Percentiles rank a stretch among this genome's conserved stretches.
These are phyloP conservation scores for Anneissia japonica DNA, from an alignment of 35 echinoderm and acorn worm genomes.

Conservation along the genomic window DNA sequence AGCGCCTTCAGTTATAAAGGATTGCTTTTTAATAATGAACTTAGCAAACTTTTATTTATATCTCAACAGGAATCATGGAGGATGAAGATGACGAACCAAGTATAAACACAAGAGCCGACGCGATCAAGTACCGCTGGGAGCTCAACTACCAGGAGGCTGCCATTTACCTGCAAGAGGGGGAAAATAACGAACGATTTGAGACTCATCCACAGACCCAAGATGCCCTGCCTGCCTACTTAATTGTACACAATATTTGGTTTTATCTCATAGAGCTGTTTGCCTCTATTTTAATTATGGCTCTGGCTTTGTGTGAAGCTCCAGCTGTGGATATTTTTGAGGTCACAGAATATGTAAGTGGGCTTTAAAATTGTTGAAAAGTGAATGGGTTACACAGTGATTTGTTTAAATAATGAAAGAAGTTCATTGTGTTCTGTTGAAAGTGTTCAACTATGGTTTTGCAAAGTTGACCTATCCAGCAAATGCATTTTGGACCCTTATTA, in stretches of 20 bases:
- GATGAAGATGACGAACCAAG: background rate
- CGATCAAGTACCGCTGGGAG: conserved; percentile 49
- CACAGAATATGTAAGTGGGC: conserved; percentile 55
- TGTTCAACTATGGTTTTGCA: too few relatives aligned
- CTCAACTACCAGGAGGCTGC: conserved; percentile 89
- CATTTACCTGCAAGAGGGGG: conserved; percentile 83
- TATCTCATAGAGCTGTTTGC: conserved; percentile 68
- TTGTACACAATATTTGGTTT: conserved; percentile 85
- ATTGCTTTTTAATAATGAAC: too few relatives aligned
- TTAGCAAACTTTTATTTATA: too few relatives aligned
- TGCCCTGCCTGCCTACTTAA: conserved; percentile 79
- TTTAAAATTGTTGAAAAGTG: too few relatives aligned
- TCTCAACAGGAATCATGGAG: background rate
- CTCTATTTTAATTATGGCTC: conserved; percentile 52
- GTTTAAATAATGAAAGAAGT: too few relatives aligned
- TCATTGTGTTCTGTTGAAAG: too few relatives aligned
- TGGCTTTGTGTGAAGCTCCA: conserved; percentile 68
- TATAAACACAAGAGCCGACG: background rate
- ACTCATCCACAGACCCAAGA: conserved; percentile 69
- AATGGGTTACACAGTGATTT: too few relatives aligned
- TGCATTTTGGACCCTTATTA: too few relatives aligned
- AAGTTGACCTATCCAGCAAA: too few relatives aligned
- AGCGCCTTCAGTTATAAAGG: too few relatives aligned
- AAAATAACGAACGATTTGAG: conserved; percentile 75
- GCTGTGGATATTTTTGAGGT: conserved; percentile 62